Conservation (phyloP, 2,888 invertebrate genomes). For the Mesoligia furuncula region DNA sequence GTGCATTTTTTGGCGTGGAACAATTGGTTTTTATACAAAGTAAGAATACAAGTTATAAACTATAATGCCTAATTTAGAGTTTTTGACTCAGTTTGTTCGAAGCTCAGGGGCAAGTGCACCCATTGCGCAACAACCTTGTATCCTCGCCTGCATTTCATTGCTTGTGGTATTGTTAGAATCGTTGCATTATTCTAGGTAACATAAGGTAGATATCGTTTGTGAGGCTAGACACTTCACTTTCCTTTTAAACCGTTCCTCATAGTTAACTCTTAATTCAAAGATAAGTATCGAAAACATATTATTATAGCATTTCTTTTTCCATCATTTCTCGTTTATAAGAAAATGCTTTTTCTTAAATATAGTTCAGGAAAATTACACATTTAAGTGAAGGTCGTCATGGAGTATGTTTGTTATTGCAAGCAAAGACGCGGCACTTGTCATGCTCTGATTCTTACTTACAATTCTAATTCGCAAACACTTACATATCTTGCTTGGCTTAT, state of each 20-base stretch:
- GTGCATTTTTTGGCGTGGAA: too few relatives aligned
- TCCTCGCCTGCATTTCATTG: background rate
- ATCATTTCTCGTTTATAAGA: constrained; percentile 3
- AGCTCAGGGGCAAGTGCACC: too few relatives aligned
- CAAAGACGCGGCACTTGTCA: constrained; percentile 41
- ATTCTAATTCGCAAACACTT: constrained; percentile 51
- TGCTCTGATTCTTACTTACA: constrained; percentile 59
- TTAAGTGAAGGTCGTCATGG: constrained; percentile 52
- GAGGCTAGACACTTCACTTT: background rate
- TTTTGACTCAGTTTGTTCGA: too few relatives aligned
- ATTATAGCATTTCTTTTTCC: background rate
- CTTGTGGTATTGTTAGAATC: background rate
- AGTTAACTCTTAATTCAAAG: constrained; percentile 22
- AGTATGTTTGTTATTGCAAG: constrained; percentile 41
- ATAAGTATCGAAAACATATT: constrained; percentile 10
- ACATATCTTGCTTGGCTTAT: constrained; percentile 36
- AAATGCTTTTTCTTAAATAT: constrained; percentile 20
- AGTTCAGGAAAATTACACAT: constrained; percentile 20
- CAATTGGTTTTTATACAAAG: too few relatives aligned
- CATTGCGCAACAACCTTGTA: too few relatives aligned
- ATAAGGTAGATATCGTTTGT: background rate
- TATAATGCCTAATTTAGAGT: too few relatives aligned
- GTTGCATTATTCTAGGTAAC: background rate
- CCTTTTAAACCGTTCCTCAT: constrained; percentile 16
- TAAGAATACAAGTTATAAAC: too few relatives aligned